Evolutionary conservation across 2,797 vertebrate genomes (phyloP), one percentile per base, ranked within the genome.

Genomic region (Falco peregrinus): DNA sequence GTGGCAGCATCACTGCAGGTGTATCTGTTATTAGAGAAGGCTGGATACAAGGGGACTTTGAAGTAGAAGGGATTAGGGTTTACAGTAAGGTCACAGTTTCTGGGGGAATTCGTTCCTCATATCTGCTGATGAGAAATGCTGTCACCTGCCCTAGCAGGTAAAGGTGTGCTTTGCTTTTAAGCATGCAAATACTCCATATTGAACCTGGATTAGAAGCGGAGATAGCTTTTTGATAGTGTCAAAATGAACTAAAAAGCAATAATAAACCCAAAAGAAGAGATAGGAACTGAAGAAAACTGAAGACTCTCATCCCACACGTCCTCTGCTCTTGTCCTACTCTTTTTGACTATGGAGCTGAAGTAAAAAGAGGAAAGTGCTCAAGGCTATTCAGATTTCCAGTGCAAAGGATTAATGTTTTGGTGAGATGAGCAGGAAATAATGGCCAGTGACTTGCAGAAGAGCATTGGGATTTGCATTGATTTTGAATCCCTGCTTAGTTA

Each of bases 361-460:
- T n/a, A 69, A 53, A 87, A 87, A 31, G 51, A 87, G 31, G 29
- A 31, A 76, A 84, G 19, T 56, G 68, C 60, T 80, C 21, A 80
- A 64, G 68, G 68, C 47, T 80, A 24, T 87, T 85, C 64, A 80
- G 56, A 68, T 71, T 80, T 77, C 83, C 61, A 57, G 31, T 33
- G 50, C 45, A 89, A 63, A 87, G n/a, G 43, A 51, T 29, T 70
- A 33, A 68, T 59, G 39, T 82, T 93, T 84, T 77, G 75, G 81
- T 87, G 91, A 95, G 71, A 85, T 47, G 70, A 89, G 54, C 67
- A 76, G 81, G 81, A 89, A 87, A 47, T 87, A 90, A 83, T 78
- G 76, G 39, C 51, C 43, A 53, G 75, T 73, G 84, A 82, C 81
- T 92, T 56, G 21, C 51, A 87, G 75, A 80, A 56, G 51, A 48